Conservation (phyloP, 2,113 vertebrate genomes). For the Rhinolophus sinicus region DNA sequence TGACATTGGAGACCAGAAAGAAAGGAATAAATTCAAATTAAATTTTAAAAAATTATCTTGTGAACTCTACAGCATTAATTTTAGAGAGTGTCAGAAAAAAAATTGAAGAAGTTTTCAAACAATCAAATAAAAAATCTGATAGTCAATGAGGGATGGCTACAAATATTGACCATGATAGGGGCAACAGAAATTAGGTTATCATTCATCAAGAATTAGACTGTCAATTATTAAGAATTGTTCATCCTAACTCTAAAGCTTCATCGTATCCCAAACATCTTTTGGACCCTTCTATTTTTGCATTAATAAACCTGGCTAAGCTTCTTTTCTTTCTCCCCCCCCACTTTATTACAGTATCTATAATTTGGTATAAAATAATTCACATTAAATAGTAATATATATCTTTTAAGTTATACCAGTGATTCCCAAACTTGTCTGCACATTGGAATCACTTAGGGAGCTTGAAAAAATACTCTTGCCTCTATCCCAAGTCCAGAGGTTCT, state of each 20-base stretch:
- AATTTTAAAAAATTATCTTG: neutral
- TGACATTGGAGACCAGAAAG: neutral
- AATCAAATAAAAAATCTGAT: neutral
- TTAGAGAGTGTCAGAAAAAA: neutral
- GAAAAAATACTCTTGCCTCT: neutral
- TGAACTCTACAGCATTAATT: neutral
- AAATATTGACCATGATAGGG: neutral
- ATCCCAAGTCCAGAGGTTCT: neutral
- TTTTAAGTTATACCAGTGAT: neutral
- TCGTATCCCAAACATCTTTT: neutral
- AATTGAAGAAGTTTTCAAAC: neutral
- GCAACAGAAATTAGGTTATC: neutral
- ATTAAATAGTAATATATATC: neutral
- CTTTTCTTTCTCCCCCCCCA: neutral
- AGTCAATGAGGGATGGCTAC: neutral
- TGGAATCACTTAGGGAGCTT: neutral
- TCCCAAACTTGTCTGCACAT: neutral
- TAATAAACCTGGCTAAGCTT: neutral
- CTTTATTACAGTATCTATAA: neutral
- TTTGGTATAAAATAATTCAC: slow-evolving; percentile 2
- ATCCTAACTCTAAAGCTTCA: neutral
- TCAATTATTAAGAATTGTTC: neutral
- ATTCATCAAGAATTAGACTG: neutral
- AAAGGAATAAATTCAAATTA: neutral
- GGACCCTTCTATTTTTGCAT: neutral